A percentile compares a stretch with the other conserved stretches of the same genome.
Evolutionary conservation across 2,797 vertebrate species (phyloP).

Genomic region (Eulemur rubriventer): DNA sequence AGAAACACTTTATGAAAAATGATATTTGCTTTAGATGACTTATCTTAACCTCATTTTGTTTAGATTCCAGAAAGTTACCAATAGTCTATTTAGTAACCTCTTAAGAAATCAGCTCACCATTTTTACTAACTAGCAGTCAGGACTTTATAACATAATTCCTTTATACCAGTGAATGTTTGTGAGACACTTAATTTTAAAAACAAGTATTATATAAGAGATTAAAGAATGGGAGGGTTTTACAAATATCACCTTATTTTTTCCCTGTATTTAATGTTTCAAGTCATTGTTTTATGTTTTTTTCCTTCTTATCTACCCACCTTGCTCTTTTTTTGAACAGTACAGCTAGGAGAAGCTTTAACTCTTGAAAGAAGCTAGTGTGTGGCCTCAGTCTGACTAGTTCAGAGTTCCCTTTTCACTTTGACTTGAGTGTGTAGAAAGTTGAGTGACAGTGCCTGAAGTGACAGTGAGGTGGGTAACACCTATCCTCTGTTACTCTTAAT

Average conservation of each 20-base stretch:
- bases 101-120: not conserved
- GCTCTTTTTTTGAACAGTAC: not conserved
- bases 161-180: not conserved
- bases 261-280: not conserved
- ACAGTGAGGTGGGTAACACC: not conserved
- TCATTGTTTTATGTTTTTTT: not conserved
- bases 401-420: conserved; percentile 32
- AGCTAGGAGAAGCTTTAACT: conserved; percentile 36
- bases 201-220: not conserved
- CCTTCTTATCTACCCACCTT: not conserved
- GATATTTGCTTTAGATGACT: not conserved
- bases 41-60: not conserved
- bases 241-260: not conserved
- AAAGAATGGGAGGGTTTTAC: not conserved
- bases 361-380: conserved; percentile 69
- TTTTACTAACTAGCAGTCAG: not conserved
- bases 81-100: not conserved
- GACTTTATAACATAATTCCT: not conserved
- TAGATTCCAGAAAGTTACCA: not conserved
- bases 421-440: not conserved
- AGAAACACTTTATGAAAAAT: not conserved
- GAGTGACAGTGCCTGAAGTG: not conserved
- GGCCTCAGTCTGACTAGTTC: not conserved
- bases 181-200: conserved; percentile 32
- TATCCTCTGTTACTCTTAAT: not conserved